Evolutionary conservation across 2,888 invertebrate genomes (phyloP), one percentile per base, ranked within the genome.

Genomic region (Autographa pulchrina): DNA sequence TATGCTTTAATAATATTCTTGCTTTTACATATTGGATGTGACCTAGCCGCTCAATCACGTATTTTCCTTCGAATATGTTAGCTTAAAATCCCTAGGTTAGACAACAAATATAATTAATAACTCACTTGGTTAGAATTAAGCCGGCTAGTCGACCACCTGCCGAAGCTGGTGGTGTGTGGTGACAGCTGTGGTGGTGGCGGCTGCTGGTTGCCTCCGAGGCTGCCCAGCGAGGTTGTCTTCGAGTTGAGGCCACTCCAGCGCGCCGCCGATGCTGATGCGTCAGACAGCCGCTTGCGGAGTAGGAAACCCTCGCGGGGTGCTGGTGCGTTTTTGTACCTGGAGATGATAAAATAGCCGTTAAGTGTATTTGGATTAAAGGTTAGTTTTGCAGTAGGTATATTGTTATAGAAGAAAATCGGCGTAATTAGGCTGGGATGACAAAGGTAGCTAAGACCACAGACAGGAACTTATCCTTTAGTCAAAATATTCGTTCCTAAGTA

Each of bases 141-240:
- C 87, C 97, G 96, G 85, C 97, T 97, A 70, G 97, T 97, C 62
- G 97, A 97, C 97, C 97, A 97, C 74, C 97, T 92, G 25, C 97
- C 97, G 90, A 97, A 97, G 89, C 95, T 95, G 72, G 96, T 95
- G 70, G 94, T 94, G 80, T 95, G 95, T 0, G 95, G 95, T 1
- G 94, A 94, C n/a, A 95, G 91, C 72, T 94, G 95, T 0, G 95
- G 94, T 62, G 94, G 94, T 14, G 89, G 97, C 92, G 90, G 97
- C 96, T 97, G 97, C 93, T 86, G 97, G 84, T 87, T 91, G 67
- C 89, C 92, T 62, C 97, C 97, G 80, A 98, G 96, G 87, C 98
- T 98, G 90, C 97, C 98, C 73, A 98, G 96, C 62, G 98, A 98
- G 62, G 98, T 98, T 81, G 98, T 98, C 96, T 98, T 98, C 84